phyloP scores from a whole-genome alignment of 37 sponge, comb jelly and placozoan species.

The Agelas oroides region DNA sequence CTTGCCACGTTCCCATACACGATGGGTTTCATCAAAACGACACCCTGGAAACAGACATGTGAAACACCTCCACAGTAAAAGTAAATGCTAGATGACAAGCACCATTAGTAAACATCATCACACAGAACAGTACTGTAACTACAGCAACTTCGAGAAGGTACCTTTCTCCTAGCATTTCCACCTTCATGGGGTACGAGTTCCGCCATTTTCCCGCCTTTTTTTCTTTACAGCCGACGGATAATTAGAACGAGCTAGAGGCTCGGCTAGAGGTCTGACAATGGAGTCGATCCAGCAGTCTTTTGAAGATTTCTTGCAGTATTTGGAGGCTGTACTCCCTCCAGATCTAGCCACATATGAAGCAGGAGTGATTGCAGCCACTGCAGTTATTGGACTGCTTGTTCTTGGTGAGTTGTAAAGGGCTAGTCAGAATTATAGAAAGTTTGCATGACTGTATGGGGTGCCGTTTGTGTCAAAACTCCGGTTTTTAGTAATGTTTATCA shows the following conservation, averaged over 20 bases:
- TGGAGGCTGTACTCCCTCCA: background rate
- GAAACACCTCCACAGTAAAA: background rate
- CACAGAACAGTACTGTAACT: background rate
- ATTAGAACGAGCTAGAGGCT: no score
- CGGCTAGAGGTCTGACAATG: no score
- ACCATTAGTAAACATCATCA: no score
- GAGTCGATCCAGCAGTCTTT: no score
- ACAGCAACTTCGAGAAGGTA: background rate
- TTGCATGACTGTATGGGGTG: background rate
- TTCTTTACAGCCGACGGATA: no score
- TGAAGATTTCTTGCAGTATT: background rate
- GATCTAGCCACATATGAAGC: conserved; percentile 10
- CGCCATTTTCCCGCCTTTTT: no score
- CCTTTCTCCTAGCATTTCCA: conserved; percentile 55
- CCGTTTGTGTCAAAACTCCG: no score
- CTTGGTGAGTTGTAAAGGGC: background rate
- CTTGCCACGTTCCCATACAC: conserved; percentile 88
- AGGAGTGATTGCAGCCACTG: conserved; percentile 5
- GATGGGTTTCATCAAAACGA: conserved; percentile 79
- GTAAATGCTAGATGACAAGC: background rate
- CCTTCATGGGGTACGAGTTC: no score
- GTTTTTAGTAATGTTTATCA: no score
- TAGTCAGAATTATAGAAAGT: no score
- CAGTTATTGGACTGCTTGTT: background rate
- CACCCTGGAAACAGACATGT: conserved; percentile 68